Conservation (phyloP, 2,888 invertebrate species). For the Leucophora obtusa region DNA sequence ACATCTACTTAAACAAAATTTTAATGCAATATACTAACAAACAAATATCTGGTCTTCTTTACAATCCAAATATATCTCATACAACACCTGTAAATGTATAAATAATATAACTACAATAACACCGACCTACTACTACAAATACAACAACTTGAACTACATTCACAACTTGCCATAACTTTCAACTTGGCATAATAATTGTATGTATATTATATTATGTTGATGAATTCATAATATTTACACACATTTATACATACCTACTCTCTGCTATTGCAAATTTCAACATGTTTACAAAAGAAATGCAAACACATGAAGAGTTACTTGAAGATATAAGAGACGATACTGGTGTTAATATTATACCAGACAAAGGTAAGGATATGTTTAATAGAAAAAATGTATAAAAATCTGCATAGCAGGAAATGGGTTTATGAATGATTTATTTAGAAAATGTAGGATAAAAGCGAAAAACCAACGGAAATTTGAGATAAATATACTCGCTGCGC, state of each 20-base stretch:
- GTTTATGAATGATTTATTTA: slow-evolving; percentile 19
- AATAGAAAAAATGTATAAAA: not conserved
- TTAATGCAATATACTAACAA: not conserved
- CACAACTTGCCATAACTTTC: not conserved
- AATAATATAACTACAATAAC: not conserved
- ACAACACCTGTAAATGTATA: not conserved
- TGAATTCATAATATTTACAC: slow-evolving; percentile 45
- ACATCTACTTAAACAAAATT: slow-evolving; percentile 2
- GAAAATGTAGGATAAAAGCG: not conserved
- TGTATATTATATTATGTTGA: slow-evolving; percentile 25
- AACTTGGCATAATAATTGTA: not conserved
- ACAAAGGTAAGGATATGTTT: slow-evolving; percentile 74
- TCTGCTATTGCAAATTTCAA: not conserved
- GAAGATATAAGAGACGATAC: slow-evolving; percentile 78
- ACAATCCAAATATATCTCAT: not conserved
- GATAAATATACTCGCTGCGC: too few relatives aligned
- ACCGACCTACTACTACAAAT: not conserved
- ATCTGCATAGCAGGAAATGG: not conserved
- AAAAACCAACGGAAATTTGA: not conserved
- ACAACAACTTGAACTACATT: not conserved
- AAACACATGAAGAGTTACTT: slow-evolving; percentile 78
- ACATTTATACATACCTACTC: not conserved
- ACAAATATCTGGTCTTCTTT: not conserved
- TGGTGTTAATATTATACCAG: slow-evolving; percentile 77
- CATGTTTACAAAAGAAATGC: slow-evolving; percentile 71